These are phyloP conservation scores for Botia almorhae DNA, from an alignment of 2,797 vertebrate genomes.

Conservation along the genomic window DNA sequence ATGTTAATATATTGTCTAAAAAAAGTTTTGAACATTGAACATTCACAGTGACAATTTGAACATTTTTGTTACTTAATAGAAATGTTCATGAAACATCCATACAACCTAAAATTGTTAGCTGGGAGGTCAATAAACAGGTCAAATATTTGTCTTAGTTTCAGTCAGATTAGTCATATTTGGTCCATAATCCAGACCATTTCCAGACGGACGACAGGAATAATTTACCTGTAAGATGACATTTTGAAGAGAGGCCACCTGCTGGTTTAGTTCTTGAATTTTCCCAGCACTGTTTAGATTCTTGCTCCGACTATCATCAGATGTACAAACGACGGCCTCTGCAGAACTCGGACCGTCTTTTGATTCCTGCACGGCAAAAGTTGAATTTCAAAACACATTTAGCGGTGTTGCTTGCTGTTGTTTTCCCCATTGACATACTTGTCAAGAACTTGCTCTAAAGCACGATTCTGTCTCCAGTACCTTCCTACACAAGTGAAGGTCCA, in stretches of 20 bases:
- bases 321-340: conserved; percentile 11
- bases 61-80: neutral
- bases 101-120: too few relatives aligned
- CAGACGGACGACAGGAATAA: neutral
- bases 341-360: conserved; percentile 1
- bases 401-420: conserved; percentile 33
- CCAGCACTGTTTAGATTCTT: conserved; percentile 69
- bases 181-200: neutral
- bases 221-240: conserved; percentile 76
- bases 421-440: conserved; percentile 2
- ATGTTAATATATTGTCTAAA: too few relatives aligned
- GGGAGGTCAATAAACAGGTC: neutral
- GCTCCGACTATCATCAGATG: conserved; percentile 49
- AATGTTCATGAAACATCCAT: neutral
- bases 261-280: conserved; percentile 75
- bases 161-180: neutral
- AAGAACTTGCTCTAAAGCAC: neutral
- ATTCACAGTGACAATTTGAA: too few relatives aligned
- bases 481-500: conserved; percentile 76
- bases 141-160: neutral
- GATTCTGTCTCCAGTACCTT: conserved; percentile 61
- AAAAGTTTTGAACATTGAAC: too few relatives aligned
- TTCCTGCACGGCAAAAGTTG: neutral
- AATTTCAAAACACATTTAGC: neutral
- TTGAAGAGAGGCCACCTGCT: conserved; percentile 76